These are phyloP conservation scores for Ondatra zibethicus DNA, from an alignment of 2,113 vertebrate genomes.

Conservation along the genomic window DNA sequence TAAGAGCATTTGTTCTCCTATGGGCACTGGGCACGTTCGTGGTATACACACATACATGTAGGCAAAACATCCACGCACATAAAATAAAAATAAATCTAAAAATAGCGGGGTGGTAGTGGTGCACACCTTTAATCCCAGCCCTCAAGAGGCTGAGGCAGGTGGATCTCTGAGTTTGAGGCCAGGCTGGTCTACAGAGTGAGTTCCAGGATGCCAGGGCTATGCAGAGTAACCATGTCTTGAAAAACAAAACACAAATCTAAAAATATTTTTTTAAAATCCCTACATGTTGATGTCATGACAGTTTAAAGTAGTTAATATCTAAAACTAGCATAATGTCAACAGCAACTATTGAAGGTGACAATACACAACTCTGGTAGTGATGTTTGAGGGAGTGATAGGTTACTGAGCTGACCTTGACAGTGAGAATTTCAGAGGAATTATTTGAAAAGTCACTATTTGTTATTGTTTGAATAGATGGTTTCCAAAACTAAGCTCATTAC, in stretches of 20 bases:
- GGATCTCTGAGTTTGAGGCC: not conserved
- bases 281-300: not conserved
- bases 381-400: not conserved
- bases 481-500: slow-evolving; percentile 16
- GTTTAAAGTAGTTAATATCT: not conserved
- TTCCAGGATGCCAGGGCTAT: not conserved
- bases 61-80: not conserved
- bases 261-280: not conserved
- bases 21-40: not conserved
- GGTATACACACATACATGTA: not conserved
- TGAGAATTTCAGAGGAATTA: not conserved
- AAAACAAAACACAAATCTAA: not conserved
- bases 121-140: not conserved
- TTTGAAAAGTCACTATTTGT: slow-evolving; percentile 16
- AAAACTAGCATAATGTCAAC: not conserved
- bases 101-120: not conserved
- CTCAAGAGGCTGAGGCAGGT: not conserved
- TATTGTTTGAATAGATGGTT: not conserved
- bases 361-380: not conserved
- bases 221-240: not conserved
- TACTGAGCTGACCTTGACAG: not conserved
- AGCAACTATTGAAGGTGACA: not conserved
- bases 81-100: not conserved
- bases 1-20: not conserved
- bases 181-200: not conserved